phyloP scores from a whole-genome alignment of 37 sponge, comb jelly and placozoan genomes.

The Lycopodina hypogea region DNA sequence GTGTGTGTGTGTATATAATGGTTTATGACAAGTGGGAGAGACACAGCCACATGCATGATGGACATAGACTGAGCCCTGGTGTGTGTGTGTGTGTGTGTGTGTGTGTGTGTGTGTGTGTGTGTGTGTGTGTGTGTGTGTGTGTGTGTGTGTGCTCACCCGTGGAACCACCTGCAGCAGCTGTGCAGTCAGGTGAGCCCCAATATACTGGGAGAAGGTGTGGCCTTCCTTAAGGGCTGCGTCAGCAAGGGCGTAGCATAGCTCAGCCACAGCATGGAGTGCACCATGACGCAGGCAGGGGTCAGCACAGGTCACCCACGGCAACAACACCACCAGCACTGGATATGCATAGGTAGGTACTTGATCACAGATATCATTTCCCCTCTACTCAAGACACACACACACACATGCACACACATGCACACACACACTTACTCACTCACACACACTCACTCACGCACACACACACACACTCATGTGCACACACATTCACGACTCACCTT shows the following conservation, averaged over 20 bases:
- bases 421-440: no score
- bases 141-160: constrained; percentile 12
- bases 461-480: not conserved
- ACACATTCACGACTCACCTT: constrained; percentile 23
- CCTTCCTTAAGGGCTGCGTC: not conserved
- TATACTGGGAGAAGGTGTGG: not conserved
- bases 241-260: constrained; percentile 46
- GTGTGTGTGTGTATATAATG: no score
- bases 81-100: no score
- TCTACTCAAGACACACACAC: no score
- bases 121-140: no score
- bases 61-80: no score
- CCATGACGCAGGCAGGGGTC: constrained; percentile 86
- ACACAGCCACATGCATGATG: no score
- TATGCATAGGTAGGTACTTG: not conserved
- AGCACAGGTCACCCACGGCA: constrained; percentile 53
- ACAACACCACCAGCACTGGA: constrained; percentile 60
- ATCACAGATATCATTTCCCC: no score
- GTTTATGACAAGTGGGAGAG: no score
- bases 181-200: constrained; percentile 8
- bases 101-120: no score
- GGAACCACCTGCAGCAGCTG: constrained; percentile 30
- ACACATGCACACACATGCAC: no score
- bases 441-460: no score
- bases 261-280: constrained; percentile 74